Percentiles rank a stretch among this genome's conserved stretches.
phyloP scores from a whole-genome alignment of 2,888 invertebrate genomes.

The Andrena chrysosceles region DNA sequence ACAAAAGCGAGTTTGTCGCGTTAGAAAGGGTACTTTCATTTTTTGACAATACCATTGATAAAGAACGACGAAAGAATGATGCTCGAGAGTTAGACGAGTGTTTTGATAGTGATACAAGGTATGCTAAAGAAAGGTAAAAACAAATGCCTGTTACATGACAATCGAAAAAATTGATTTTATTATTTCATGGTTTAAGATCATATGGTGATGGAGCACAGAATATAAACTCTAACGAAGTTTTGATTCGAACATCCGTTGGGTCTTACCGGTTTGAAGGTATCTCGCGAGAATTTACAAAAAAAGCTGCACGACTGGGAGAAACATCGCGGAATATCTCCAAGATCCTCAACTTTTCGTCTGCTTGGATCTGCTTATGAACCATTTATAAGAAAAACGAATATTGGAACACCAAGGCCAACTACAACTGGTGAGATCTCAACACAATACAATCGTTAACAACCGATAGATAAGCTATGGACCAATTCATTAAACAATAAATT shows the following conservation, averaged over 20 bases:
- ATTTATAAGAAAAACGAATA: constrained; percentile 32
- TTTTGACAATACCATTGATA: constrained; percentile 85
- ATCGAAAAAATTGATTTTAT: background rate
- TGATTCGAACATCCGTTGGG: constrained; percentile 93
- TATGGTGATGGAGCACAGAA: constrained; percentile 32
- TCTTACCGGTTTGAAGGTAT: constrained; percentile 94
- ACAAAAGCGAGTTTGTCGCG: constrained; percentile 87
- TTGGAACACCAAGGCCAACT: constrained; percentile 24
- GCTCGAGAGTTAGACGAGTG: constrained; percentile 87
- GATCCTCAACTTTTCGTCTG: constrained; percentile 93
- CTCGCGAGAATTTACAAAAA: constrained; percentile 94
- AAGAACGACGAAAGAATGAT: constrained; percentile 88
- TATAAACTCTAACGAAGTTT: constrained; percentile 86
- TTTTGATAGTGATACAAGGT: constrained; percentile 88
- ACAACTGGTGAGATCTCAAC: constrained; percentile 32
- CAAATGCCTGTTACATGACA: background rate
- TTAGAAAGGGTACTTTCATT: constrained; percentile 87
- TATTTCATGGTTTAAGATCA: constrained; percentile 35
- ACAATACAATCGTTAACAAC: background rate
- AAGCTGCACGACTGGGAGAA: constrained; percentile 97
- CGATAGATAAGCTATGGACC: no score
- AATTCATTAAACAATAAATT: background rate
- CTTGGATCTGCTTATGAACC: constrained; percentile 86
- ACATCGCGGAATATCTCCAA: constrained; percentile 93
- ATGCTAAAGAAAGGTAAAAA: constrained; percentile 35